phyloP scores from a whole-genome alignment of 2,113 vertebrate species.

The Silurus glanis region DNA sequence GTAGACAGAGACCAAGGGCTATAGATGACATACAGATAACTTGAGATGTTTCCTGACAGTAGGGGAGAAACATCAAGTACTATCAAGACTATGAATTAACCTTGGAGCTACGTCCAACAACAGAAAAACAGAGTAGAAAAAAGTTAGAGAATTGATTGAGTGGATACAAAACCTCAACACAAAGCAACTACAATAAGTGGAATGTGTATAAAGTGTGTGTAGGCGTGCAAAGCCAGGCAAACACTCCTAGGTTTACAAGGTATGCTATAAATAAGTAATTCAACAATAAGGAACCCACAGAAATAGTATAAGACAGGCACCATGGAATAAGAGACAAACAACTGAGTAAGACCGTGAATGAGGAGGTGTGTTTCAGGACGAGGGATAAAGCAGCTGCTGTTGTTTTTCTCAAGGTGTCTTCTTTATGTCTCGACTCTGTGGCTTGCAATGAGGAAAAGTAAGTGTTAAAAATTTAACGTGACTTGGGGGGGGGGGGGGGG shows the following conservation, averaged over 20 bases:
- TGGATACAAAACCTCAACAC: not conserved
- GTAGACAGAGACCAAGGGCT: not conserved
- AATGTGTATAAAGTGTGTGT: not conserved
- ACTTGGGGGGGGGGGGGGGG: not conserved
- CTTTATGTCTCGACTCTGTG: not conserved
- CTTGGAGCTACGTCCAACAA: not conserved
- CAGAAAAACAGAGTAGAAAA: not conserved
- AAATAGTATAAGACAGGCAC: not conserved
- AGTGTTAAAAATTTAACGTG: not conserved
- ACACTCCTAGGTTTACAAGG: not conserved
- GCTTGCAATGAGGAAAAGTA: not conserved
- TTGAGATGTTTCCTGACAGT: not conserved
- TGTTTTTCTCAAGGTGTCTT: conserved; percentile 17
- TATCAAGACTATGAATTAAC: not conserved
- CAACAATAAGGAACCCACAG: not conserved
- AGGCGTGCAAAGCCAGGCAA: not conserved
- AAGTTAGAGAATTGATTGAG: not conserved
- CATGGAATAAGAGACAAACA: not conserved
- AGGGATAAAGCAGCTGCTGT: not conserved
- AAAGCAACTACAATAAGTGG: not conserved
- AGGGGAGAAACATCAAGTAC: not conserved
- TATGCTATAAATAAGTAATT: not conserved
- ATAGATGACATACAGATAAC: not conserved
- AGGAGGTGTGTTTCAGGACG: not conserved
- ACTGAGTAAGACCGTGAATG: not conserved